Percentiles rank a stretch among this genome's conserved stretches.
phyloP scores from a whole-genome alignment of 2,888 invertebrate species.

The Thecophora atra region DNA sequence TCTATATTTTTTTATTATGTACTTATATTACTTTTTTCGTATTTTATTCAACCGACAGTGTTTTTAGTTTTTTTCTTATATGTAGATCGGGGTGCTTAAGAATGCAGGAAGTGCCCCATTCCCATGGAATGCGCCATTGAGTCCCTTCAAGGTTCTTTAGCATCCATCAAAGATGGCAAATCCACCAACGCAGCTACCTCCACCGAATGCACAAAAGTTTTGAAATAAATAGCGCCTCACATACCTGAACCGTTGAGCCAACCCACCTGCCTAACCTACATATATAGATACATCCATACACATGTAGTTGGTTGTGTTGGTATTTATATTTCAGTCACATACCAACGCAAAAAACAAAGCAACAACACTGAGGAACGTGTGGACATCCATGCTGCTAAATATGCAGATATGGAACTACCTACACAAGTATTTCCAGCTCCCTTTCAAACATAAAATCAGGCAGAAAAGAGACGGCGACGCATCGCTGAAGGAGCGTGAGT shows the following conservation, averaged over 20 bases:
- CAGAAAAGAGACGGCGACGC: conserved; percentile 20
- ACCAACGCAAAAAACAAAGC: conserved; percentile 50
- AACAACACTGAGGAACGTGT: conserved; percentile 40
- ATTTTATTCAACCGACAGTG: too few species aligned
- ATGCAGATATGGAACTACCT: background rate
- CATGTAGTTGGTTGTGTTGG: conserved; percentile 48
- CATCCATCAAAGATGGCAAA: background rate
- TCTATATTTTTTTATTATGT: too few species aligned
- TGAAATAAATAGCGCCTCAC: background rate
- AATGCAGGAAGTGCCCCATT: background rate
- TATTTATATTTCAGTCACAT: conserved; percentile 64
- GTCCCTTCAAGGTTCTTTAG: background rate
- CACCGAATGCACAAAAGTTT: background rate
- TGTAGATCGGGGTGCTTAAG: background rate
- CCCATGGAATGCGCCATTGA: background rate
- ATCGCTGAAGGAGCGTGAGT: conserved; percentile 19
- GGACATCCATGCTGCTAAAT: conserved; percentile 22
- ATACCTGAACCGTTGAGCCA: conserved; percentile 38
- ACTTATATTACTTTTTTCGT: too few species aligned
- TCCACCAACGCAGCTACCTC: background rate
- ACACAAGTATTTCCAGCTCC: too few species aligned
- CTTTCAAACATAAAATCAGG: conserved; percentile 10
- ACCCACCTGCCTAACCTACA: conserved; percentile 12
- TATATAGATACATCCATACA: conserved; percentile 38
- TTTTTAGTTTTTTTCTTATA: too few species aligned